Evolutionary conservation across 2,888 invertebrate species (phyloP).

Genomic region (Cheilosia grossa): DNA sequence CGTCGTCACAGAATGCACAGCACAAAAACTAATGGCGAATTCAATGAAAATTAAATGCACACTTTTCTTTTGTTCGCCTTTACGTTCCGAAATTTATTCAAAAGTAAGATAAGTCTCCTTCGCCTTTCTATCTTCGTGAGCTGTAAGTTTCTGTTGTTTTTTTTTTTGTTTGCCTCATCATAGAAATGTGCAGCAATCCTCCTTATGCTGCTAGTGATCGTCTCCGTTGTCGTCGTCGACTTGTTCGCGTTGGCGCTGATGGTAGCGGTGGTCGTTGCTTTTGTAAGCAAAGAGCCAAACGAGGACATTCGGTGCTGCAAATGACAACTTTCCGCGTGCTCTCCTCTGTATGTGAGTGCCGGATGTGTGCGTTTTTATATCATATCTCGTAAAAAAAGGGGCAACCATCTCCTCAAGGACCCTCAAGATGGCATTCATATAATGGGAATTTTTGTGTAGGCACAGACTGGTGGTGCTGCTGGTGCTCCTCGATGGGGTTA

Average conservation of each 20-base stretch:
- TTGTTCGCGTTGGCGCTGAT: conserved; percentile 21
- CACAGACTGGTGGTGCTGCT: not conserved
- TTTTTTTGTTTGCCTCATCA: conserved; percentile 20
- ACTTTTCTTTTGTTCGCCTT: conserved; percentile 74
- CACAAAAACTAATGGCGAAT: conserved; percentile 65
- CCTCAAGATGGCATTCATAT: conserved; percentile 61
- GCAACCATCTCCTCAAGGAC: conserved; percentile 34
- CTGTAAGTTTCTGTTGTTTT: not conserved
- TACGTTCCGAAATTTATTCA: conserved; percentile 73
- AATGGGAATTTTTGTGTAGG: conserved; percentile 59
- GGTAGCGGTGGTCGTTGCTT: conserved; percentile 49
- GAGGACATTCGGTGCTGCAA: conserved; percentile 71
- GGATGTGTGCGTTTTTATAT: conserved; percentile 58
- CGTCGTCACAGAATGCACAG: conserved; percentile 24
- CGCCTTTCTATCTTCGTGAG: not conserved
- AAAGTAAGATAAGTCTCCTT: conserved; percentile 71
- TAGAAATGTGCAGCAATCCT: conserved; percentile 42
- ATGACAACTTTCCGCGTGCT: conserved; percentile 66
- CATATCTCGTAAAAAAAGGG: conserved; percentile 34
- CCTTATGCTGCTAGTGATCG: conserved; percentile 46
- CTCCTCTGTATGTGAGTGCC: conserved; percentile 17
- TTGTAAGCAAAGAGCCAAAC: conserved; percentile 58
- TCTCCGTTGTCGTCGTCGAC: conserved; percentile 20
- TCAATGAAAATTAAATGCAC: conserved; percentile 75
- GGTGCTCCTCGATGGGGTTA: not conserved